These are phyloP conservation scores for Rhinopomastus cyanomelas DNA, from an alignment of 2,113 vertebrate species.

Conservation along the genomic window DNA sequence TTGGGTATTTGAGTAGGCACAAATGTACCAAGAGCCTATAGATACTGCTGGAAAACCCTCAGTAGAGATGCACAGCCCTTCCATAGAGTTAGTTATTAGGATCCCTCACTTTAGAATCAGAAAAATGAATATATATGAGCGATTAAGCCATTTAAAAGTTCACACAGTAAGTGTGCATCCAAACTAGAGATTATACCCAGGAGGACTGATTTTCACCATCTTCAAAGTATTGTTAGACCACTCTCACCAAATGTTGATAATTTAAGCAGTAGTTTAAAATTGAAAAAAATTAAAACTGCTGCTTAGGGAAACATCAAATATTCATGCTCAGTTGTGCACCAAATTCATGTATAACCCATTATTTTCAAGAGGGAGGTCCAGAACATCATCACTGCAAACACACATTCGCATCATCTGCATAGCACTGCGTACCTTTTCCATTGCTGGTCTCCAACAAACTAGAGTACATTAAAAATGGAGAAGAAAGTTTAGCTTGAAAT, in stretches of 20 bases:
- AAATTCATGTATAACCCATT: neutral
- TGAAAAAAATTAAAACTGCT: neutral
- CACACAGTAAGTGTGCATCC: neutral
- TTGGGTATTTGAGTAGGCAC: neutral
- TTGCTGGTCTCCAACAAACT: neutral
- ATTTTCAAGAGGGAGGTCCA: neutral
- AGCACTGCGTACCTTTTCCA: neutral
- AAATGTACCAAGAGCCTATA: neutral
- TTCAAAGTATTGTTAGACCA: neutral
- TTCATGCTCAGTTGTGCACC: neutral
- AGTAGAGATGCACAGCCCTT: neutral
- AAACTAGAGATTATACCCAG: neutral
- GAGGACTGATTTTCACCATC: neutral
- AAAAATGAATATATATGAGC: neutral
- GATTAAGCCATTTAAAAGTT: neutral
- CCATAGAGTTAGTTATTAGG: neutral
- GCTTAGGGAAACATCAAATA: neutral
- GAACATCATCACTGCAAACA: neutral
- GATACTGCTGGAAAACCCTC: neutral
- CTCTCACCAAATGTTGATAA: neutral
- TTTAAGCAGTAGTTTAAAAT: neutral
- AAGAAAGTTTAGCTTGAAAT: neutral
- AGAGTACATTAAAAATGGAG: neutral
- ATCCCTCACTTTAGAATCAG: neutral
- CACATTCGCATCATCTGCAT: neutral